A percentile compares a stretch with the other conserved stretches of the same genome.
These are phyloP conservation scores for Crossocerus cetratus DNA, from an alignment of 2,888 invertebrate species.

Conservation along the genomic window DNA sequence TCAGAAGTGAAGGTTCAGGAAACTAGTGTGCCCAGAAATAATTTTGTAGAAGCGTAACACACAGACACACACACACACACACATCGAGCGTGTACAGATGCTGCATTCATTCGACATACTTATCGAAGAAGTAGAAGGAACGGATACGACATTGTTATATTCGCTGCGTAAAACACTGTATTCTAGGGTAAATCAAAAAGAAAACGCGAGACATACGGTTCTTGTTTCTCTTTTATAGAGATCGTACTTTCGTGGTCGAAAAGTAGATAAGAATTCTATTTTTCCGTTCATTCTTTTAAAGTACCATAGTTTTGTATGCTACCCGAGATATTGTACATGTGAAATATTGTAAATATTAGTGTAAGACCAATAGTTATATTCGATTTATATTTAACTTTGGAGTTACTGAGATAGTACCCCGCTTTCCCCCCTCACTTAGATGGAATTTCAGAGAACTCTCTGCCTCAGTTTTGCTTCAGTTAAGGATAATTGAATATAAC, in stretches of 20 bases:
- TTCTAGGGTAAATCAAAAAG: constrained; percentile 12
- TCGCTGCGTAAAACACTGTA: too few relatives aligned
- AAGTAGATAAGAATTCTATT: constrained; percentile 47
- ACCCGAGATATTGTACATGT: constrained; percentile 41
- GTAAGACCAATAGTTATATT: constrained; percentile 53
- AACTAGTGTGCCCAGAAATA: constrained; percentile 28
- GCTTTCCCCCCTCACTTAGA: constrained; percentile 39
- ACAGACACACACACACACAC: too few relatives aligned
- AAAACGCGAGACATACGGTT: constrained; percentile 29
- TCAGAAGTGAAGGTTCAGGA: constrained; percentile 24
- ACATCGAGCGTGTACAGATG: constrained; percentile 19
- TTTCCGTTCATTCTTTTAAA: constrained; percentile 54
- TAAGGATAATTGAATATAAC: constrained; percentile 43
- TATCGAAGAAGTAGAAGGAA: constrained; percentile 40
- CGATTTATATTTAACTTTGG: constrained; percentile 49
- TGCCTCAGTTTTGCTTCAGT: constrained; percentile 40
- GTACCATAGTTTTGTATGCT: constrained; percentile 54
- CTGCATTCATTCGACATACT: constrained; percentile 31
- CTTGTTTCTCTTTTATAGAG: constrained; percentile 47
- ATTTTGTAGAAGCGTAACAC: constrained; percentile 29
- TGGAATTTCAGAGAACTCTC: constrained; percentile 33
- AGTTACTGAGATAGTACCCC: constrained; percentile 42
- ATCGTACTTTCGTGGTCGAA: constrained; percentile 46
- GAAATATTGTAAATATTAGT: constrained; percentile 58
- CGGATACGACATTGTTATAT: constrained; percentile 28